Evolutionary conservation across 2,113 vertebrate genomes (phyloP).

Genomic region (Etheostoma spectabile): DNA sequence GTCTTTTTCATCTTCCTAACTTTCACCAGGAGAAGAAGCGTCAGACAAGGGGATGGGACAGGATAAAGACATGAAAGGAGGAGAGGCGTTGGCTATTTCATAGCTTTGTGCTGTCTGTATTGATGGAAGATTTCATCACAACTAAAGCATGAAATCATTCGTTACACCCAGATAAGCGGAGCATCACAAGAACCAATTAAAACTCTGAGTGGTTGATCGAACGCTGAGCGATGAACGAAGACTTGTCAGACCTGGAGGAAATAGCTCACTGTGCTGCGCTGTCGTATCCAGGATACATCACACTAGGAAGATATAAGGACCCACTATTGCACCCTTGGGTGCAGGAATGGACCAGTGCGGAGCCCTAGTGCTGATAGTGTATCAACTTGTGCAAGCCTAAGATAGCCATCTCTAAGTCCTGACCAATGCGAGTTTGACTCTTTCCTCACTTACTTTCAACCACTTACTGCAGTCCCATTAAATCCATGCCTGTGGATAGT

Average conservation of each 20-base stretch:
- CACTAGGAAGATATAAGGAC: background rate
- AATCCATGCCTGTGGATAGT: constrained; percentile 67
- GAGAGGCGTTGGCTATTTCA: constrained; percentile 1
- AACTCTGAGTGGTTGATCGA: background rate
- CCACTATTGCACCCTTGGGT: constrained; percentile 37
- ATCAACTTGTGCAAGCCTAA: constrained; percentile 52
- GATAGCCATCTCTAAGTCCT: constrained; percentile 55
- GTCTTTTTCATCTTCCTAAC: constrained; percentile 31
- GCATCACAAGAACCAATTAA: constrained; percentile 33
- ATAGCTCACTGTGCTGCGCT: background rate
- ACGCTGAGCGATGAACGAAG: background rate
- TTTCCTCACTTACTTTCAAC: constrained; percentile 70
- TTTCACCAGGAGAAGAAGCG: constrained; percentile 15
- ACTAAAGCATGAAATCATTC: constrained; percentile 12
- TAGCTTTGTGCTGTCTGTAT: constrained; percentile 1
- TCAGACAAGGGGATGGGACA: constrained; percentile 3
- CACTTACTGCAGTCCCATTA: constrained; percentile 72
- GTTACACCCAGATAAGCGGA: background rate
- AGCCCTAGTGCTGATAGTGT: constrained; percentile 30
- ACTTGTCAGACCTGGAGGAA: background rate
- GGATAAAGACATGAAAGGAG: constrained; percentile 19
- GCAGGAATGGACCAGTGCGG: constrained; percentile 41
- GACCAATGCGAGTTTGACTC: constrained; percentile 64
- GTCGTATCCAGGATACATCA: background rate
- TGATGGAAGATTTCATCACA: constrained; percentile 21